These are phyloP conservation scores for Coreius guichenoti DNA, from an alignment of 2,797 vertebrate genomes.

Conservation along the genomic window DNA sequence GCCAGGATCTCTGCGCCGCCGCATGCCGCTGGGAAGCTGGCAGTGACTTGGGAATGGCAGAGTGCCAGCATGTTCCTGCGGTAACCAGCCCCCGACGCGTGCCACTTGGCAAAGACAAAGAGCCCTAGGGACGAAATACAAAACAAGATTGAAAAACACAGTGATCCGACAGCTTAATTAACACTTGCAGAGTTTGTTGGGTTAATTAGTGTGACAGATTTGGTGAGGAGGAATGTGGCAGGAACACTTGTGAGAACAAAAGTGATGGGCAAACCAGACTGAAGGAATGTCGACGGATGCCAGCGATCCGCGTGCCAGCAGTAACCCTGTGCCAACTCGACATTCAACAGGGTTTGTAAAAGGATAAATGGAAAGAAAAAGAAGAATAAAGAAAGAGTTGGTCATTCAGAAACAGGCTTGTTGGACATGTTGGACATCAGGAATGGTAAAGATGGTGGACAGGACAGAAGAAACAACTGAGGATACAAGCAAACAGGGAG, in stretches of 20 bases:
- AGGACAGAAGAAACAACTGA: constrained; percentile 12
- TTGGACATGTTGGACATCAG: neutral
- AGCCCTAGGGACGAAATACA: constrained; percentile 61
- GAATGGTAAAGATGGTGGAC: constrained; percentile 8
- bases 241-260: constrained; percentile 57
- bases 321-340: constrained; percentile 12
- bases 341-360: neutral
- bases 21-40: constrained; percentile 60
- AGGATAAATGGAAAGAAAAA: neutral
- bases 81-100: constrained; percentile 55
- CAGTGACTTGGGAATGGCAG: constrained; percentile 61
- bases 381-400: neutral
- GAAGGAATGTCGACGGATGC: constrained; percentile 52
- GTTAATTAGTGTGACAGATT: constrained; percentile 67
- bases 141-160: constrained; percentile 64
- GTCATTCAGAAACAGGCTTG: neutral
- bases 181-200: constrained; percentile 64
- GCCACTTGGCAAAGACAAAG: constrained; percentile 65
- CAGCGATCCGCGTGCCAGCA: neutral
- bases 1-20: constrained; percentile 55
- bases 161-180: constrained; percentile 66
- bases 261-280: constrained; percentile 49
- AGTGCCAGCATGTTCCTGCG: constrained; percentile 60
- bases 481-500: constrained; percentile 30
- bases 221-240: constrained; percentile 59